These are phyloP conservation scores for Leptinotarsa undecemlineata DNA, from an alignment of 1,140 invertebrate species.

Conservation along the genomic window DNA sequence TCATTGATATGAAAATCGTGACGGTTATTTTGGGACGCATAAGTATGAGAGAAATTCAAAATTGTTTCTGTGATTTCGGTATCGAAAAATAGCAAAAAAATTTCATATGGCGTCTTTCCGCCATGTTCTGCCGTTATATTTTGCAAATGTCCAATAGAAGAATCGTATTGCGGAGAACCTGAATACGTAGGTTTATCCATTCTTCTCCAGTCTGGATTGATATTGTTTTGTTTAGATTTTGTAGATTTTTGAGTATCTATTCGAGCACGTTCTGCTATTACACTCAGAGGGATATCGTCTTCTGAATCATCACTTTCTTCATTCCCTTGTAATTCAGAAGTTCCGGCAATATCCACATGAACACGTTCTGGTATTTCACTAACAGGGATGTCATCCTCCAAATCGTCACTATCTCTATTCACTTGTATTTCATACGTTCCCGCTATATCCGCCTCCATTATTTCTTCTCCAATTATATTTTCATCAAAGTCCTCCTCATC, in stretches of 20 bases:
- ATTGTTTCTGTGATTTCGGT: constrained; percentile 4
- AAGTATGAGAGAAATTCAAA: neutral
- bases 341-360: no score
- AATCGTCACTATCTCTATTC: neutral
- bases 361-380: no score
- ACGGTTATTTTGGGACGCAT: no score
- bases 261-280: neutral
- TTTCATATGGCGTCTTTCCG: neutral
- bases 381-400: neutral
- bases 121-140: constrained; percentile 4
- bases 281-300: neutral
- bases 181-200: neutral
- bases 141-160: neutral
- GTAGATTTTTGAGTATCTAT: neutral
- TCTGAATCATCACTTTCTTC: no score
- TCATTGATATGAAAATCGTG: no score
- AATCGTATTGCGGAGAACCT: neutral
- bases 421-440: constrained; percentile 6
- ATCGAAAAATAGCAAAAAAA: constrained; percentile 12
- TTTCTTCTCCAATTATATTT: neutral
- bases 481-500: constrained; percentile 5
- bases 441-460: neutral
- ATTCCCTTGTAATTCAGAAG: no score
- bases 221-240: neutral
- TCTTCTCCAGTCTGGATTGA: neutral